Evolutionary conservation across 2,113 vertebrate genomes (phyloP).

Genomic region (Mixornis gularis): DNA sequence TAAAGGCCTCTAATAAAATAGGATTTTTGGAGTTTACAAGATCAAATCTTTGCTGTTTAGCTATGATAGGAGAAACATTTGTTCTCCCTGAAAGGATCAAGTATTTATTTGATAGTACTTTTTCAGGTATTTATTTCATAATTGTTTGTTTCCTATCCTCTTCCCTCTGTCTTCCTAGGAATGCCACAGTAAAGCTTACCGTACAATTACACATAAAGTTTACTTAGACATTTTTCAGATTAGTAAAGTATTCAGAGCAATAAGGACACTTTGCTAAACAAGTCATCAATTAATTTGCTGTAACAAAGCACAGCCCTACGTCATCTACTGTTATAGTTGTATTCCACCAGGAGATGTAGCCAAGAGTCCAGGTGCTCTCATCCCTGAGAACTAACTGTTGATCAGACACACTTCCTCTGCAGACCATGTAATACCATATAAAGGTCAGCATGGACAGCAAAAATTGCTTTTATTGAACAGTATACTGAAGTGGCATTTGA

Average conservation of each 20-base stretch:
- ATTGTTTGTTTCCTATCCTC: not conserved
- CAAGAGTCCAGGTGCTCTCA: not conserved
- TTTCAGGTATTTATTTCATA: not conserved
- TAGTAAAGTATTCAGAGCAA: not conserved
- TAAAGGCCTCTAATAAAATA: not conserved
- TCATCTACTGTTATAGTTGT: not conserved
- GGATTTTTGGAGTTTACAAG: not conserved
- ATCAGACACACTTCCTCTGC: slow-evolving; percentile 9
- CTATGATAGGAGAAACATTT: not conserved
- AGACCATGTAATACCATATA: slow-evolving; percentile 3
- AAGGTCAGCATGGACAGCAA: slow-evolving; percentile 3
- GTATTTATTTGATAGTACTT: not conserved
- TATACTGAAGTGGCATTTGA: slow-evolving; percentile 7
- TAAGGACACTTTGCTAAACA: not conserved
- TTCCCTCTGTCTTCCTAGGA: not conserved
- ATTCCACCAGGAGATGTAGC: not conserved
- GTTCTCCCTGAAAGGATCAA: not conserved
- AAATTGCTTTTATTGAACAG: slow-evolving; percentile 51
- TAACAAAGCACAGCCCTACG: not conserved
- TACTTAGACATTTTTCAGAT: not conserved
- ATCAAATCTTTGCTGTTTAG: not conserved
- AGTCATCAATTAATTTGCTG: not conserved
- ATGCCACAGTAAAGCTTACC: not conserved
- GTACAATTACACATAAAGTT: not conserved
- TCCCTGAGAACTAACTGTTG: not conserved